These are phyloP conservation scores for Callionymus lyra DNA, from an alignment of 2,113 vertebrate species.

Conservation along the genomic window DNA sequence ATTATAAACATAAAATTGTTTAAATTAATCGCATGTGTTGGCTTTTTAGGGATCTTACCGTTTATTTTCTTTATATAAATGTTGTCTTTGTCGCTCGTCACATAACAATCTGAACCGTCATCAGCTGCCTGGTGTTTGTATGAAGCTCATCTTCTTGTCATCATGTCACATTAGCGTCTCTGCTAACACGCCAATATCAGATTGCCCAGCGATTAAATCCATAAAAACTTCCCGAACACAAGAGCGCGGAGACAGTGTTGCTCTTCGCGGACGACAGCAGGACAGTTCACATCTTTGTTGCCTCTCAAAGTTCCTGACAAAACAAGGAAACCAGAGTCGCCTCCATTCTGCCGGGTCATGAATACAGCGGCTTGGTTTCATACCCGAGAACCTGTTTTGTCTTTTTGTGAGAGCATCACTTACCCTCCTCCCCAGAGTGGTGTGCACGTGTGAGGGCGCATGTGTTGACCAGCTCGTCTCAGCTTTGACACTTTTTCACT, in stretches of 20 bases:
- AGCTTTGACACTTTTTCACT: too few relatives aligned
- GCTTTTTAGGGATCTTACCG: too few relatives aligned
- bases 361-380: slow-evolving; percentile 24
- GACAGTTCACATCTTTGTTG: slow-evolving; percentile 30
- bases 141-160: slow-evolving; percentile 28
- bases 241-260: slow-evolving; percentile 26
- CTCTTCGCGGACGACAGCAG: slow-evolving; percentile 29
- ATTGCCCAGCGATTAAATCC: slow-evolving; percentile 17
- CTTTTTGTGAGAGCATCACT: slow-evolving; percentile 37
- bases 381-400: slow-evolving; percentile 37
- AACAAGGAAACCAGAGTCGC: slow-evolving; percentile 39
- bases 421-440: slow-evolving; percentile 16
- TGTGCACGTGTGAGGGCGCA: not conserved
- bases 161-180: slow-evolving; percentile 30
- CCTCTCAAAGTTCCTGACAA: slow-evolving; percentile 25
- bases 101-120: too few relatives aligned
- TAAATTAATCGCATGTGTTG: too few relatives aligned
- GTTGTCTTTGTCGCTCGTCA: too few relatives aligned
- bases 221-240: slow-evolving; percentile 26
- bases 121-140: too few relatives aligned
- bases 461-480: not conserved
- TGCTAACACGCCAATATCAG: slow-evolving; percentile 11
- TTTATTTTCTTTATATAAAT: too few relatives aligned
- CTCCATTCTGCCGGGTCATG: slow-evolving; percentile 41
- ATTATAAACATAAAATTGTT: too few relatives aligned